These are phyloP conservation scores for Diadegma fenestrale DNA, from an alignment of 2,888 invertebrate genomes.

Conservation along the genomic window DNA sequence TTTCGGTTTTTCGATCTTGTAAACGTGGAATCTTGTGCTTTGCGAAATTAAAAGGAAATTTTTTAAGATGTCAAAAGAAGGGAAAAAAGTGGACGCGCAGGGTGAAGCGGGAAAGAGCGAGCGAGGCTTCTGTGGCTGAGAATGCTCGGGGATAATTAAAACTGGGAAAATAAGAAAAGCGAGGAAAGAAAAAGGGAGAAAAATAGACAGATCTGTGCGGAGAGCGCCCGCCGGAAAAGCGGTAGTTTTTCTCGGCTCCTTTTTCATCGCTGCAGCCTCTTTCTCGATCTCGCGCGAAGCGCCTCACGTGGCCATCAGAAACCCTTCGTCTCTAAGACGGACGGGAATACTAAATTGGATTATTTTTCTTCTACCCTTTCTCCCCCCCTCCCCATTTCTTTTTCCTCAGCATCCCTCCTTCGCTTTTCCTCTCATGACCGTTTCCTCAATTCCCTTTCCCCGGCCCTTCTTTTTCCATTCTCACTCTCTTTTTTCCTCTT, in stretches of 20 bases:
- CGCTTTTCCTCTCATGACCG: background rate
- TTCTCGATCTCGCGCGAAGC: no score
- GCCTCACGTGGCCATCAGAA: slow-evolving; percentile 56
- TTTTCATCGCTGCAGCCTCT: slow-evolving; percentile 47
- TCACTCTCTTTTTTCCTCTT: slow-evolving; percentile 49
- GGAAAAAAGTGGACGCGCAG: background rate
- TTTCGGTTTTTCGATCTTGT: background rate
- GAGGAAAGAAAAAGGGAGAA: slow-evolving; percentile 43
- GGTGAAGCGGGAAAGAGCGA: slow-evolving; percentile 33
- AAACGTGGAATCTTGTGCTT: background rate
- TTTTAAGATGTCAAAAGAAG: background rate
- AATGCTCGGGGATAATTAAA: slow-evolving; percentile 78
- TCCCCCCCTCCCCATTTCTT: slow-evolving; percentile 59
- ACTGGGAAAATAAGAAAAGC: slow-evolving; percentile 73
- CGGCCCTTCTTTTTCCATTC: background rate
- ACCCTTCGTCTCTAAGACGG: slow-evolving; percentile 69
- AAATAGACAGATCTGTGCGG: slow-evolving; percentile 24
- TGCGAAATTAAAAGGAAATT: background rate
- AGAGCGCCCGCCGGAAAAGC: background rate
- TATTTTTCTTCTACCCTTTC: slow-evolving; percentile 78
- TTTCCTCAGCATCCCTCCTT: slow-evolving; percentile 12
- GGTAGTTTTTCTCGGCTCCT: slow-evolving; percentile 57
- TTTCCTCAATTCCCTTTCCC: background rate
- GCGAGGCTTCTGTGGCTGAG: slow-evolving; percentile 43
- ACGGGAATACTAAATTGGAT: slow-evolving; percentile 79